Evolutionary conservation across 1,140 invertebrate genomes (phyloP).

Genomic region (Grapholita molesta): DNA sequence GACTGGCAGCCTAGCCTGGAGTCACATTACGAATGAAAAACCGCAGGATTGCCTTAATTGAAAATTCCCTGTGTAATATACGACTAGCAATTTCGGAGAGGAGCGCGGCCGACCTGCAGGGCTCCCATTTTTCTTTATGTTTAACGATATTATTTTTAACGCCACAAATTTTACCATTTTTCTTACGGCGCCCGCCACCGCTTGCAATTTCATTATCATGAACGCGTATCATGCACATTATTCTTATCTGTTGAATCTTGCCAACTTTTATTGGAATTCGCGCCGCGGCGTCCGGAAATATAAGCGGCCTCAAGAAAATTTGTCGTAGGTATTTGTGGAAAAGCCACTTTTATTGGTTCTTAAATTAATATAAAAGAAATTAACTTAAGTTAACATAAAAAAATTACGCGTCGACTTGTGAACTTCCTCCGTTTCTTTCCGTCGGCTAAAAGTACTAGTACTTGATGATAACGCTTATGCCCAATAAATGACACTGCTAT

Average conservation of each 20-base stretch:
- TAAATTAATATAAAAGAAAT: too few relatives aligned
- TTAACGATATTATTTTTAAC: conserved; percentile 77
- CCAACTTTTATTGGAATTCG: neutral
- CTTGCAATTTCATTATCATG: conserved; percentile 73
- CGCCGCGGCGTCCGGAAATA: neutral
- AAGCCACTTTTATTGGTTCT: too few relatives aligned
- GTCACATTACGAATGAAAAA: conserved; percentile 76
- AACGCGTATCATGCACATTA: conserved; percentile 49
- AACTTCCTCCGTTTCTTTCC: too few relatives aligned
- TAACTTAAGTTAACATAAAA: too few relatives aligned
- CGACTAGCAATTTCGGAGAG: conserved; percentile 69
- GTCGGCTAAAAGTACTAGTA: too few relatives aligned
- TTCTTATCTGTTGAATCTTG: conserved; percentile 7
- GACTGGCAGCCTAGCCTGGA: conserved; percentile 58
- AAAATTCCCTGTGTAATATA: conserved; percentile 76
- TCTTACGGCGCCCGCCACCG: conserved; percentile 57
- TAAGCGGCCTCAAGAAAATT: neutral
- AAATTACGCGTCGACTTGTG: too few relatives aligned
- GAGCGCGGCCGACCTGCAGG: conserved; percentile 48
- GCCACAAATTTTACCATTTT: conserved; percentile 75
- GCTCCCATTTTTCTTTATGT: conserved; percentile 70
- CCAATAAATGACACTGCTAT: too few relatives aligned
- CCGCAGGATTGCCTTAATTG: conserved; percentile 74
- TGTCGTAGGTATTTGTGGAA: too few relatives aligned
- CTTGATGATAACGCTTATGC: too few relatives aligned